A percentile compares a stretch with the other conserved stretches of the same genome.
Conservation (phyloP, 2,113 vertebrate species). For the Psittacula cyanocephala region DNA sequence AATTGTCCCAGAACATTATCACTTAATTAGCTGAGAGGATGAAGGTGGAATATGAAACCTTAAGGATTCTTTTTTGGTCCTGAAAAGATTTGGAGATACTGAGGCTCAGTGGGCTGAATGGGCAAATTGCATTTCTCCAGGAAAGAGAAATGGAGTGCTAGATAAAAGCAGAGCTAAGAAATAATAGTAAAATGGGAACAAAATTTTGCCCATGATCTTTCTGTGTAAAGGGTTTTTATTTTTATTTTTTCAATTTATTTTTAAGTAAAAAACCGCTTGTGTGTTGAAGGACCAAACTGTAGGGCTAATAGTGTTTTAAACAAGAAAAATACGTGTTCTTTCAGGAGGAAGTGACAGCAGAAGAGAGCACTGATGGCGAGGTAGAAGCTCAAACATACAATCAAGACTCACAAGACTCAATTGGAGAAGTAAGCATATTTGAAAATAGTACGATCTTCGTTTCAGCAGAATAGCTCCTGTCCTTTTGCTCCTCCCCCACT, state of each 20-base stretch:
- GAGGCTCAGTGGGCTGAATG: not conserved
- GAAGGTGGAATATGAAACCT: not conserved
- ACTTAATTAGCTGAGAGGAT: not conserved
- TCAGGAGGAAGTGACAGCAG: conserved; percentile 88
- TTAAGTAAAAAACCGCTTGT: not conserved
- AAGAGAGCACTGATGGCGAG: conserved; percentile 89
- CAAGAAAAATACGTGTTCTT: not conserved
- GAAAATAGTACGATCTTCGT: not conserved
- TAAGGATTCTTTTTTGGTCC: not conserved
- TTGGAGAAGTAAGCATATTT: conserved; percentile 81
- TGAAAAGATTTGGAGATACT: not conserved
- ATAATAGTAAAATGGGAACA: not conserved
- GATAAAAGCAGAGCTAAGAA: not conserved
- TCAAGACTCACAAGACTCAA: conserved; percentile 86
- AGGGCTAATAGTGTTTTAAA: not conserved
- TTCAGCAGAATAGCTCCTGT: not conserved
- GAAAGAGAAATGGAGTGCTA: not conserved
- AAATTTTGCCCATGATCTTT: not conserved
- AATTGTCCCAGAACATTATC: not conserved
- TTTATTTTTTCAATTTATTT: not conserved
- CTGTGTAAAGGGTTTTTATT: not conserved
- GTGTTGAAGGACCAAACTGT: not conserved
- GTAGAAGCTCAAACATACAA: conserved; percentile 84
- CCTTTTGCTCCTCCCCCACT: not conserved
- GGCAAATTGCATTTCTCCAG: not conserved